Evolutionary conservation across 2,113 vertebrate species (phyloP), one percentile per base, ranked within the genome.

Genomic region (Heterochromis multidens): DNA sequence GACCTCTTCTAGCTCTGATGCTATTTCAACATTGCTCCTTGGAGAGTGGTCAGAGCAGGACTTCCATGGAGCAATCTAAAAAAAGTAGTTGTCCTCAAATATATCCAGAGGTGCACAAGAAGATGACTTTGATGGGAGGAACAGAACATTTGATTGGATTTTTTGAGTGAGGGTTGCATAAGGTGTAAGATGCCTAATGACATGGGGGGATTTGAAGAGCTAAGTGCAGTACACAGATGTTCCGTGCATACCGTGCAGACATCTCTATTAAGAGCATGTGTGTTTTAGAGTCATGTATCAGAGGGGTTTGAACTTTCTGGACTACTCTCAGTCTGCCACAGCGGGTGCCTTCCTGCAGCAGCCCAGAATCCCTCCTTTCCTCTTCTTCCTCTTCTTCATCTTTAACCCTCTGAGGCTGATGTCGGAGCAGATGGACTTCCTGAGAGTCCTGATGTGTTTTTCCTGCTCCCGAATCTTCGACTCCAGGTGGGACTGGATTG

Each of bases 401-500:
- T 63, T 87, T 2, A 19, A n/a, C 7, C 31, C 76, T 54, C 43
- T 54, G 14, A 54, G 11, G 76, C 87, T 87, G 60, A 31, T 81
- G 13, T 74, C 52, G 8, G 89, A 93, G 80, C 91, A 91, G 84
- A 92, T 63, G 21, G 89, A 92, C 79, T 79, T 90, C 84, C 91
- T 92, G 27, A 92, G 85, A n/a, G 81, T 88, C 7, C 56, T 49
- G 52, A 91, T 92, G 58, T 86, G 88, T 21, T 92, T 86, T 81
- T 90, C 52, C 58, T 94, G 91, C 77, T 94, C 88, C 5, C 57
- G 79, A 7, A 93, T 87, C 82, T 93, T 94, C 4, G 87, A 89
- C 83, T 94, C 92, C 62, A 94, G 83, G 67, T 93, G 93, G 57
- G 89, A 89, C 87, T 93, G 92, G 65, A 93, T 94, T 1, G 91